phyloP scores from a whole-genome alignment of 2,888 invertebrate species.

The Epiblema foenella region DNA sequence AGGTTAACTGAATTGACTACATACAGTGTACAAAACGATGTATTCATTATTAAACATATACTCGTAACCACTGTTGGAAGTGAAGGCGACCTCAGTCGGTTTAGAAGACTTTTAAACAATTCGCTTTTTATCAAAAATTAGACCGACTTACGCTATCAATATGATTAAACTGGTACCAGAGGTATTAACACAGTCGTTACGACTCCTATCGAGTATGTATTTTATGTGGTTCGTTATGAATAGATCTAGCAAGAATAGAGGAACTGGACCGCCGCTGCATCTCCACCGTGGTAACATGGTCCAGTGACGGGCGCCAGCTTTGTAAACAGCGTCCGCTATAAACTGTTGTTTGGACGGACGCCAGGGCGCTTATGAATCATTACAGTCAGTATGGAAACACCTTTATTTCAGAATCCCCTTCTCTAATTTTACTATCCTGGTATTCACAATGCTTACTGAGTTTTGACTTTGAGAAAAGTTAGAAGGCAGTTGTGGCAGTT shows the following conservation, averaged over 20 bases:
- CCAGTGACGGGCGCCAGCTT: constrained; percentile 57
- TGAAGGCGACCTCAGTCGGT: no score
- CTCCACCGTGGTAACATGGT: constrained; percentile 57
- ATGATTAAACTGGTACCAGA: background rate
- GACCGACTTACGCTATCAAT: background rate
- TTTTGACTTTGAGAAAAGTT: background rate
- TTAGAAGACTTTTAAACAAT: background rate
- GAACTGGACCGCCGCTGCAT: constrained; percentile 42
- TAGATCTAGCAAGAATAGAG: background rate
- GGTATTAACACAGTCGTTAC: background rate
- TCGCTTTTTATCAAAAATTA: background rate
- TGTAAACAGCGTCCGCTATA: constrained; percentile 68
- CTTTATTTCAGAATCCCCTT: constrained; percentile 44
- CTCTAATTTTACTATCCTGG: background rate
- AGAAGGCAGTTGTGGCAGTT: background rate
- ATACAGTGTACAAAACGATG: no score
- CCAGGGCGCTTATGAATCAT: constrained; percentile 59
- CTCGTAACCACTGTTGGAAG: no score
- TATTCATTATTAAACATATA: no score
- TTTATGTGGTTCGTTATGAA: constrained; percentile 6
- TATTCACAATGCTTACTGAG: background rate
- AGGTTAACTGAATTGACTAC: background rate
- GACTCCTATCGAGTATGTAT: background rate
- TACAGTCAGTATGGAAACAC: constrained; percentile 52
- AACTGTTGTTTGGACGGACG: constrained; percentile 70